Evolutionary conservation across 2,113 vertebrate genomes (phyloP), one percentile per base, ranked within the genome.

Genomic region (Anolis sagrei): DNA sequence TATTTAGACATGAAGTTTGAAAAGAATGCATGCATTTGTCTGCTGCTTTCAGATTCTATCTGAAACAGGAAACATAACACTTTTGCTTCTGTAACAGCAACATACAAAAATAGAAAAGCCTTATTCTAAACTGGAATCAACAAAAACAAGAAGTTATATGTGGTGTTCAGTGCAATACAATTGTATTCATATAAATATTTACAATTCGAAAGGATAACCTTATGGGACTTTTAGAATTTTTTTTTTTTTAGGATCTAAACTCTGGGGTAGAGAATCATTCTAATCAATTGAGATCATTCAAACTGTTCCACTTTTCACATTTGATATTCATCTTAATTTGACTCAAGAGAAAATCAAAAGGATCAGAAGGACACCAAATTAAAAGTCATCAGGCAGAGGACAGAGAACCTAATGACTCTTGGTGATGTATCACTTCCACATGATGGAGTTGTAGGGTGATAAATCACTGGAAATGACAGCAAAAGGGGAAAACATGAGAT

Each of bases 111-210:
- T 7, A 80, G 25, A 39, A 69, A 49, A 68, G 27, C 16, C 5
- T 39, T 29, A n/a, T 6, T 76, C 14, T 84, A 29, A 49, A 83
- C 51, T 51, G 10, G 11, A 48, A 51, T 51, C 48, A 81, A 54
- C 68, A 54, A 54, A 4, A 19, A 34, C 80, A 51, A 36, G 2
- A 19, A 72, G 32, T 48, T 21, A 36, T 82, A 34, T 72, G 18
- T n/a, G 1, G 32, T 10, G 82, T 83, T 79, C 68, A 62, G 73
- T 80, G 25, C 34, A 86, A 27, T 36, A 75, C 27, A 86, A 84
- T 23, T 18, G 81, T 79, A 81, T 39, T 73, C 25, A 77, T 58
- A 76, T 70, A 32, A 7, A 1, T 85, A 14, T 72, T 74, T 70
- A 3, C 61, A 32, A 0, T 77, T 3, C 36, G 69, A 82, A 72